phyloP scores from a whole-genome alignment of 1,140 invertebrate species.

The Drosophila kanapiae region DNA sequence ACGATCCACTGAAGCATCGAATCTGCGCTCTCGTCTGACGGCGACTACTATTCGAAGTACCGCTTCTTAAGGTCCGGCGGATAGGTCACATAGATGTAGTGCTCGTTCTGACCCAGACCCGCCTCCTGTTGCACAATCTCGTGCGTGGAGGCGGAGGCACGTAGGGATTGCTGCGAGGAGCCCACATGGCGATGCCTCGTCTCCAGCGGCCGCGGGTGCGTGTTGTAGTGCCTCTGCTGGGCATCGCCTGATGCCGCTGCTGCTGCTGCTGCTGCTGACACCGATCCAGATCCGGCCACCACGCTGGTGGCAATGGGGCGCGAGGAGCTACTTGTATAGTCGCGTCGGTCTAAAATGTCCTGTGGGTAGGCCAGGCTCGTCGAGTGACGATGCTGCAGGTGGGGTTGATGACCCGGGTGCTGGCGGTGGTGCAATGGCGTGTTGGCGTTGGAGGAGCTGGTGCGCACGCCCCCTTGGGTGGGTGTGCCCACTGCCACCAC shows the following conservation, averaged over 20 bases:
- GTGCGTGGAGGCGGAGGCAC: slow-evolving; percentile 76
- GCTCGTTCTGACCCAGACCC: slow-evolving; percentile 87
- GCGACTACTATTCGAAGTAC: slow-evolving; percentile 86
- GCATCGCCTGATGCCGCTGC: slow-evolving; percentile 21
- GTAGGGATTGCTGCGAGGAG: slow-evolving; percentile 79
- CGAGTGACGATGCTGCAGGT: slow-evolving; percentile 68
- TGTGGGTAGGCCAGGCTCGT: slow-evolving; percentile 84
- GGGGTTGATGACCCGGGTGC: slow-evolving; percentile 32
- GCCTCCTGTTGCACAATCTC: slow-evolving; percentile 82
- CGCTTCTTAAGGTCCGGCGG: slow-evolving; percentile 93
- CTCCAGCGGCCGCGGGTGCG: slow-evolving; percentile 76
- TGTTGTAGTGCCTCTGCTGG: slow-evolving; percentile 72
- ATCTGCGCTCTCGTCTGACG: slow-evolving; percentile 3
- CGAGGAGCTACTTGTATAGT: slow-evolving; percentile 79
- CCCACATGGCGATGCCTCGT: slow-evolving; percentile 78
- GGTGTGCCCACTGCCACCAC: slow-evolving; percentile 63
- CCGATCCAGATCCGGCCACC: slow-evolving; percentile 41
- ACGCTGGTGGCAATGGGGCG: slow-evolving; percentile 67
- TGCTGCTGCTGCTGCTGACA: neutral
- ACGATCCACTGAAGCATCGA: slow-evolving; percentile 11
- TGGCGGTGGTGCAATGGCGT: slow-evolving; percentile 67
- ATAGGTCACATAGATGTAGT: slow-evolving; percentile 94
- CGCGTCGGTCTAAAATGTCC: slow-evolving; percentile 85
- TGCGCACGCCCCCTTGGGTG: slow-evolving; percentile 64
- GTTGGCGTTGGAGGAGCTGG: slow-evolving; percentile 73